Base-by-base conservation (phyloP, 1,140 invertebrate species). In the Pogonognathellus flavescens region DNA sequence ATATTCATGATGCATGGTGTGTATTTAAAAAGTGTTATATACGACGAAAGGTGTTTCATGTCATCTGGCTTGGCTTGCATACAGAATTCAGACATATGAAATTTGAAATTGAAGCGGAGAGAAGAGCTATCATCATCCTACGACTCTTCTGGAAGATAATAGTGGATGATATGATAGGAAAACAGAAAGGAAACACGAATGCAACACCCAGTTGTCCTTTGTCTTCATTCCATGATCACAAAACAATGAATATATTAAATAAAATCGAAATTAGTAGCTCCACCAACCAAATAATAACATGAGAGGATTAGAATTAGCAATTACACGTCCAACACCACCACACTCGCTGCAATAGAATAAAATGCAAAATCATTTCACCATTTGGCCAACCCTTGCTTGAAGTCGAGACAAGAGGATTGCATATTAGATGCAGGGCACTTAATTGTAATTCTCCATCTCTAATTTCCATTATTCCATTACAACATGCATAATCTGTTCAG, bases 171-270 rank as follows among this genome's bases (percentile, higher is more conserved):
- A 18, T 31, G 31, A n/a, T 76, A 76, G 41, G 41, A 76, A 76
- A 76, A 50, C 31, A 76, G 53, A 14, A 57, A 76, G 31, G 16
- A 13, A 41, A 76, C 31, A 72, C 31, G 14, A 49, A 41, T 5
- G 49, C 70, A 50, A 76, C 70, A 76, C 70, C 70, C 70, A 76
- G 13, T 76, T 76, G 70, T 76, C 70, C 70, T 76, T 76, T 76
- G 70, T 76, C 18, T 76, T 76, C 70, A 8, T 76, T 76, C 31
- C 70, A 76, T 31, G 70, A 76, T n/a, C 70, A 76, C 25, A 49
- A 76, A 76, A 50, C 70, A 76, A 76, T 76, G 70, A 76, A 76
- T 76, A 76, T 49, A 76, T 76, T 76, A 76, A 76, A 50, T 31
- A 76, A 76, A 76, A 50, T 76, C 41, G 70, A 76, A 76, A 66